Percentiles rank a stretch among this genome's conserved stretches.
Evolutionary conservation across 2,113 vertebrate species (phyloP).

Genomic region (Rhabdomys dilectus): DNA sequence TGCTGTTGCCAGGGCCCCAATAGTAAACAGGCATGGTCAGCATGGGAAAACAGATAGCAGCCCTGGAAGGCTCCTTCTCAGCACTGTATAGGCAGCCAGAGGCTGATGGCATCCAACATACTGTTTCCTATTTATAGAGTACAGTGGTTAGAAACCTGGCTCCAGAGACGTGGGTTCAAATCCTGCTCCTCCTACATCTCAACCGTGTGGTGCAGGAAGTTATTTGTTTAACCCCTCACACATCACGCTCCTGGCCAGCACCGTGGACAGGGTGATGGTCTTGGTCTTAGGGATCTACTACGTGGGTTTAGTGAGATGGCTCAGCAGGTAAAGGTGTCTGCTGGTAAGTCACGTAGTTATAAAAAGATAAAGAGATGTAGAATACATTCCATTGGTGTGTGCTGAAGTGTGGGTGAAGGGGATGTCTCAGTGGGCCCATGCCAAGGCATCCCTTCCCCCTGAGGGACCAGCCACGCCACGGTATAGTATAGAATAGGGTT

Average conservation of each 20-base stretch:
- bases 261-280: not conserved
- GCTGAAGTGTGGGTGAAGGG: no score
- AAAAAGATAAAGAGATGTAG: no score
- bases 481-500: no score
- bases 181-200: not conserved
- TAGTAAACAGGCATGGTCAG: not conserved
- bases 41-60: not conserved
- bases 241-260: not conserved
- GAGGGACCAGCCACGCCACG: no score
- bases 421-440: no score
- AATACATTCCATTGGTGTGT: no score
- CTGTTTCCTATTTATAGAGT: accelerated
- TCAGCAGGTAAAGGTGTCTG: not conserved
- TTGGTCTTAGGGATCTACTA: not conserved
- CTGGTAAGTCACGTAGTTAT: not conserved
- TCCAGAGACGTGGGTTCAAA: not conserved
- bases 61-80: not conserved
- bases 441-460: no score
- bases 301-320: not conserved
- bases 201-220: not conserved
- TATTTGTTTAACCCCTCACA: not conserved
- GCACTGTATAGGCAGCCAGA: not conserved
- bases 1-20: not conserved
- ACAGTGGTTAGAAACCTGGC: not conserved
- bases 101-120: not conserved